phyloP scores from a whole-genome alignment of 2,797 vertebrate species.

The Pseudochirops cupreus region DNA sequence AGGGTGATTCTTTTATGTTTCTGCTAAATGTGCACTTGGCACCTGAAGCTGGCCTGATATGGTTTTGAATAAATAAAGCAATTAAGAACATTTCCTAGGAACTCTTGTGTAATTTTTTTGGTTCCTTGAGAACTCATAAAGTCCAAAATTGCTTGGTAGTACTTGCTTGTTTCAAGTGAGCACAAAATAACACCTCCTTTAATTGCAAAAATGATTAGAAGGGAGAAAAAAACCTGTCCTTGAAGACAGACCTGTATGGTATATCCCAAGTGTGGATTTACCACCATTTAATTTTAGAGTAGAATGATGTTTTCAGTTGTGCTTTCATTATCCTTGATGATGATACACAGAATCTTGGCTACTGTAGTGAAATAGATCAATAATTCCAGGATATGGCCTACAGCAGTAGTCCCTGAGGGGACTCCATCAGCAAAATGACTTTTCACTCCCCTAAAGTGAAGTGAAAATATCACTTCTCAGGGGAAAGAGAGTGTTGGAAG shows the following conservation, averaged over 20 bases:
- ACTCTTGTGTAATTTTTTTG: neutral
- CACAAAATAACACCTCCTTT: conserved; percentile 16
- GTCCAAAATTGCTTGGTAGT: conserved; percentile 10
- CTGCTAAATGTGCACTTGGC: neutral
- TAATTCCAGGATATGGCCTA: neutral
- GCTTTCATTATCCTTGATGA: neutral
- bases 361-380: neutral
- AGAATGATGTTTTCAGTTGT: neutral
- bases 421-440: neutral
- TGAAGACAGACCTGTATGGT: neutral
- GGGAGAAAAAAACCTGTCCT: neutral
- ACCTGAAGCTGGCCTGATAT: neutral
- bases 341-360: neutral
- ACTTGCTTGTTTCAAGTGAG: conserved; percentile 10
- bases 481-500: neutral
- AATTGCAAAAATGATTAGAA: neutral
- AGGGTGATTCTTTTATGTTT: neutral
- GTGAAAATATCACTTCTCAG: neutral
- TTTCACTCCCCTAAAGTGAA: neutral
- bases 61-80: conserved; percentile 9
- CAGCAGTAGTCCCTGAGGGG: neutral
- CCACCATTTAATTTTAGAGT: neutral
- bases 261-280: neutral
- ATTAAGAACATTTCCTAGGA: conserved; percentile 8
- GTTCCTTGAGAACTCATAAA: neutral